phyloP scores from a whole-genome alignment of 2,113 vertebrate species.

The Psophia crepitans region DNA sequence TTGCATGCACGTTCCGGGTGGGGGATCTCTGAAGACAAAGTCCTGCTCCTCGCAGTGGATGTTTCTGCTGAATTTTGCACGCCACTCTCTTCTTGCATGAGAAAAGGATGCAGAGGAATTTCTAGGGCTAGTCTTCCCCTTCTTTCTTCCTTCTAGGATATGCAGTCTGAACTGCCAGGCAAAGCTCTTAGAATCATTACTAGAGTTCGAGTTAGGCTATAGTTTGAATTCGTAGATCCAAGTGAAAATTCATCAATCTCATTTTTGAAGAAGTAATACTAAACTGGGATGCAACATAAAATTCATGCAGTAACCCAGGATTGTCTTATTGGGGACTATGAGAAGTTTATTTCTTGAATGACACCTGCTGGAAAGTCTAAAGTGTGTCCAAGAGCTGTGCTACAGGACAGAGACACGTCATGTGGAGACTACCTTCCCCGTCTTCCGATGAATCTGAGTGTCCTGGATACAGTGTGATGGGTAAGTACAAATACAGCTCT shows the following conservation, averaged over 20 bases:
- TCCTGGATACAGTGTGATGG: neutral
- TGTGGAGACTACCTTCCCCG: accelerated
- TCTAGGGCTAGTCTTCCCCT: neutral
- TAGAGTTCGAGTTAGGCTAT: neutral
- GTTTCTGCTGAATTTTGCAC: neutral
- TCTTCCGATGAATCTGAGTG: accelerated
- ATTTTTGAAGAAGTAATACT: neutral
- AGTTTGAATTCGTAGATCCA: neutral
- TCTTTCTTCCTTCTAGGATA: neutral
- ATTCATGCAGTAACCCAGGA: neutral
- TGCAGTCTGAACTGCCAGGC: neutral
- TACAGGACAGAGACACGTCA: neutral
- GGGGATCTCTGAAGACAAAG: neutral
- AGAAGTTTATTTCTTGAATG: conserved; percentile 11
- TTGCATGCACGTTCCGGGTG: neutral
- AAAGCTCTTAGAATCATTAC: neutral
- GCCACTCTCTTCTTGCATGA: neutral
- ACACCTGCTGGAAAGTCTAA: neutral
- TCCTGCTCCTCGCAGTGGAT: neutral
- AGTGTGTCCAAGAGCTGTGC: neutral
- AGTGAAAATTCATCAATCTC: neutral
- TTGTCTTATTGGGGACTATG: neutral
- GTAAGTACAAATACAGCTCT: neutral
- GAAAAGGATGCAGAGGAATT: neutral
- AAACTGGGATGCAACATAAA: neutral